phyloP scores from a whole-genome alignment of 2,113 vertebrate genomes.

The Chaetorhynchus papuensis region DNA sequence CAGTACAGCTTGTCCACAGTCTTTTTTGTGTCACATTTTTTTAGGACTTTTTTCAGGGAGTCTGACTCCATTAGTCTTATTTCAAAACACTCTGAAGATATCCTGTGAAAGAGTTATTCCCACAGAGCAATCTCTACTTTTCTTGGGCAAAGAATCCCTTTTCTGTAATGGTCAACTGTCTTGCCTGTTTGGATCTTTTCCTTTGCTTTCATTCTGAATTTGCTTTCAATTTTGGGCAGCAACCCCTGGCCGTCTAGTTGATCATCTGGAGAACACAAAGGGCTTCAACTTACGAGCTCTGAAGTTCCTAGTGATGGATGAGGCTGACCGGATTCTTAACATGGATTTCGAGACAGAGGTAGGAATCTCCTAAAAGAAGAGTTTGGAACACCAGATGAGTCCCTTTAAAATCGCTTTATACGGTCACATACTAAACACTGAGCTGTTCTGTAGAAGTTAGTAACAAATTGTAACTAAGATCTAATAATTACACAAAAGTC shows the following conservation, averaged over 20 bases:
- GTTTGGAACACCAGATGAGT: neutral
- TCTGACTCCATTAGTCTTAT: neutral
- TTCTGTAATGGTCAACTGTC: neutral
- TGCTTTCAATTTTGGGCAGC: conserved; percentile 70
- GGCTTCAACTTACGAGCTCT: conserved; percentile 91
- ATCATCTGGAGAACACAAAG: conserved; percentile 97
- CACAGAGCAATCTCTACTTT: neutral
- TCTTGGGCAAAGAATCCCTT: neutral
- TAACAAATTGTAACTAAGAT: neutral
- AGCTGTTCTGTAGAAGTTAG: neutral
- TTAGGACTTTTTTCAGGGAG: neutral
- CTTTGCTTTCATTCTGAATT: neutral
- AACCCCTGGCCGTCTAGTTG: conserved; percentile 91
- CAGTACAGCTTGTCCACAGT: neutral
- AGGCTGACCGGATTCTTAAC: conserved; percentile 95
- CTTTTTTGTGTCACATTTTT: neutral
- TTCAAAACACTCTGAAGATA: neutral
- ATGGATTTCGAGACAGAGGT: conserved; percentile 99
- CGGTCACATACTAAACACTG: neutral
- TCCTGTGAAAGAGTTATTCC: neutral
- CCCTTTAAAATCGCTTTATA: neutral
- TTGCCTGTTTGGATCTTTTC: neutral
- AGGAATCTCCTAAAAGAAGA: neutral
- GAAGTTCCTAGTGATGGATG: conserved; percentile 96
- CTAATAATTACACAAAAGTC: neutral